phyloP scores from a whole-genome alignment of 1,140 invertebrate genomes.

The Wiebesia pumilae region DNA sequence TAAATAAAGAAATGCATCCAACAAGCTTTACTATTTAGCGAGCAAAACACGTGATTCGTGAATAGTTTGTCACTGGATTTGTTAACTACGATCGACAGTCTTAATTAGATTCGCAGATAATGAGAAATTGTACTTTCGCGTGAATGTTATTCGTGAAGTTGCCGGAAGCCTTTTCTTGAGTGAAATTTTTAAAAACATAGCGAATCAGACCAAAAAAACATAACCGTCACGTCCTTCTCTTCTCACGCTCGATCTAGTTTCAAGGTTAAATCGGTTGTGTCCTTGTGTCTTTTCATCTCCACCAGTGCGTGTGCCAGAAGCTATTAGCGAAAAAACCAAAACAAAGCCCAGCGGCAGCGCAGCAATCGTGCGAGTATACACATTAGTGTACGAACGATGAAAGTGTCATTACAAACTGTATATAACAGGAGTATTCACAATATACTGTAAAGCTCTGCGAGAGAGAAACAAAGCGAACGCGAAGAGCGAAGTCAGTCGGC shows the following conservation, averaged over 20 bases:
- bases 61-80: too few relatives aligned
- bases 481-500: constrained; percentile 33
- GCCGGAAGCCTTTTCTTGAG: not conserved
- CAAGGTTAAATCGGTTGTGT: not conserved
- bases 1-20: not conserved
- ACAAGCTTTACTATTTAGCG: not conserved
- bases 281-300: constrained; percentile 2
- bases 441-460: not conserved
- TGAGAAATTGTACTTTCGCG: too few relatives aligned
- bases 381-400: not conserved
- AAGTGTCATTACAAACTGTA: not conserved
- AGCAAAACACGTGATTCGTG: too few relatives aligned
- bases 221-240: not conserved
- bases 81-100: too few relatives aligned
- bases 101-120: too few relatives aligned
- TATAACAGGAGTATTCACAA: not conserved
- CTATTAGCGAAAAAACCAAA: constrained; percentile 30
- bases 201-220: not conserved
- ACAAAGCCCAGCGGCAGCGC: constrained; percentile 14
- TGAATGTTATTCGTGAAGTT: not conserved
- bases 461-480: constrained; percentile 19
- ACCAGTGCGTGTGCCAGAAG: not conserved
- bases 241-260: not conserved
- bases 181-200: not conserved
- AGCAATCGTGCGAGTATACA: not conserved